These are phyloP conservation scores for Chionomys nivalis DNA, from an alignment of 2,113 vertebrate species.

Conservation along the genomic window DNA sequence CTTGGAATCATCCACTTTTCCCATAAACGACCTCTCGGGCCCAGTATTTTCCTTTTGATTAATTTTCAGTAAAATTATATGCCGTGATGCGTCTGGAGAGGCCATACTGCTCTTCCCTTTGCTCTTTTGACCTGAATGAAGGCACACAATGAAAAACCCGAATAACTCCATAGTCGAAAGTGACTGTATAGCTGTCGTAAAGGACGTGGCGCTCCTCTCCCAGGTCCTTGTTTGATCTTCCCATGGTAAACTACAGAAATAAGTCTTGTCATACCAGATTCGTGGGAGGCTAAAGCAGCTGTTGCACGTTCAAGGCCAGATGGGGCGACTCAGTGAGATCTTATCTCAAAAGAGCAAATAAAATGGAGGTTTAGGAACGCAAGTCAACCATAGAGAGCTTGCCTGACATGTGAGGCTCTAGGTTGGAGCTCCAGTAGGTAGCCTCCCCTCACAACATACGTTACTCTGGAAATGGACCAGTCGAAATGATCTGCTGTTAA, in stretches of 20 bases:
- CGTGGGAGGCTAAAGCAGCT: neutral
- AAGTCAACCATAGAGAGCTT: neutral
- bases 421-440: neutral
- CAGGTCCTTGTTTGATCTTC: neutral
- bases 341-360: neutral
- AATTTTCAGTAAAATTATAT: neutral
- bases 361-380: too few relatives aligned
- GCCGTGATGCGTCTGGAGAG: neutral
- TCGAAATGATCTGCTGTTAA: neutral
- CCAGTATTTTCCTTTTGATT: neutral
- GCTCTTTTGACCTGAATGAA: neutral
- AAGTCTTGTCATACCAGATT: neutral
- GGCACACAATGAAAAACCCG: too few relatives aligned
- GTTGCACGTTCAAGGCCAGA: neutral
- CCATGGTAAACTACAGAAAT: neutral
- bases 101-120: neutral
- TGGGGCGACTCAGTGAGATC: neutral
- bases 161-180: neutral
- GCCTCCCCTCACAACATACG: neutral
- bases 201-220: neutral
- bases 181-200: neutral
- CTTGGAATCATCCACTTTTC: neutral
- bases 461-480: neutral
- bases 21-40: neutral
- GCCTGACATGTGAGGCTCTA: neutral